Evolutionary conservation across 2,113 vertebrate genomes (phyloP), one percentile per base, ranked within the genome.

Genomic region (Nansenia antarctica): DNA sequence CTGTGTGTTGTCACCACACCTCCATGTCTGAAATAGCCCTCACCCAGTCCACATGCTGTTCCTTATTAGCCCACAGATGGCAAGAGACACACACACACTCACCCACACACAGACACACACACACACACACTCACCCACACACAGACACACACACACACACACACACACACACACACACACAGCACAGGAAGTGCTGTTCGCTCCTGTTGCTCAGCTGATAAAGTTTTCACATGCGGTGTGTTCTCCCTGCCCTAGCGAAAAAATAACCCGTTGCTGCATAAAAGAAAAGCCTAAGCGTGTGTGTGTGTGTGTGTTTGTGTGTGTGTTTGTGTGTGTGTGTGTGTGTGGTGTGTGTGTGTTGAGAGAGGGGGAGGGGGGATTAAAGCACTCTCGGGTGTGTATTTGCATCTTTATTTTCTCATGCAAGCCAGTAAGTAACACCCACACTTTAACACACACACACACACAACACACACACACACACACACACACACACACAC

Each of bases 181-280:
- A 22, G 29, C 39, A 69, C 55, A 72, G 60, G 68, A 82, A 55
- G 68, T 55, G 35, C 6, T 74, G 22, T 20, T 14, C 32, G 69
- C 72, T 85, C 58, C 83, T 86, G 86, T 53, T 73, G 11, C 82
- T 72, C 65, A 39, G 78, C 88, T 88, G 87, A 88, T 87, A 84
- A 85, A 84, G 47, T 65, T 83, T 80, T 81, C 57, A 69, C 74
- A 71, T 78, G 61, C 66, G 63, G 22, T 62, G 68, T 67, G 69
- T 76, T 58, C 62, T 73, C 45, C 73, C 65, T 1, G 18, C 62
- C 57, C 24, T 42, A 62, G 72, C 73, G 42, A 39, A 54, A 27
- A 80, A 76, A 81, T 78, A 80, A 80, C 62, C 35, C 24, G n/a
- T n/a, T 35, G 54, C 58, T 35, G 34, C 24, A 15, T 24, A 9